Conservation (phyloP, 2,797 vertebrate species). For the Petrocephalus sullivani region DNA sequence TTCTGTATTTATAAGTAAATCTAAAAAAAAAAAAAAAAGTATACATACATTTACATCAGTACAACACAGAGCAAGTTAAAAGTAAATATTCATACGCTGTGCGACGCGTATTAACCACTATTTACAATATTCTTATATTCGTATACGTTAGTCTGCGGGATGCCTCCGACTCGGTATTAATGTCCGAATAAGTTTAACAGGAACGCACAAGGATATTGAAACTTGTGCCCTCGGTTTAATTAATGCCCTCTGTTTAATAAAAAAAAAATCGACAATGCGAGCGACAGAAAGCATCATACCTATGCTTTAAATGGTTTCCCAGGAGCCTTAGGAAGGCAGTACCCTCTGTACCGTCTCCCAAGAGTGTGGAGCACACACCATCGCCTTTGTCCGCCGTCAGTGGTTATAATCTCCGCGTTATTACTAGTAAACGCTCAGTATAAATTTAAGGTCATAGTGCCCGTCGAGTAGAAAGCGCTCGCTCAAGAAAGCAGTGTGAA, state of each 20-base stretch:
- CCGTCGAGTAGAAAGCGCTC: not conserved
- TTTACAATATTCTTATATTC: not conserved
- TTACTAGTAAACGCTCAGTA: not conserved
- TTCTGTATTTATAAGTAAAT: not conserved
- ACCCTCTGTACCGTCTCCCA: not conserved
- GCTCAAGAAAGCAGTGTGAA: not conserved
- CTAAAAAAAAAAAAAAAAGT: not conserved
- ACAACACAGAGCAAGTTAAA: not conserved
- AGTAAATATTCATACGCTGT: not conserved
- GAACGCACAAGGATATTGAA: not conserved
- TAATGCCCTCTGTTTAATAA: not conserved
- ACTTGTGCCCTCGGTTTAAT: not conserved
- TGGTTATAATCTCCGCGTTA: not conserved
- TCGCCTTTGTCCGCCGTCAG: not conserved
- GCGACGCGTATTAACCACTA: not conserved
- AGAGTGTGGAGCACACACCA: not conserved
- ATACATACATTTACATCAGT: not conserved
- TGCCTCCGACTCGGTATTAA: not conserved
- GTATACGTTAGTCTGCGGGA: not conserved
- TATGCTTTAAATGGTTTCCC: not conserved
- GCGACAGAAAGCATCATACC: not conserved
- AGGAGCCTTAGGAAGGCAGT: not conserved
- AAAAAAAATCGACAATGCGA: not conserved
- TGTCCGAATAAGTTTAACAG: not conserved
- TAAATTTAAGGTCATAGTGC: conserved; percentile 30